Base-by-base conservation (phyloP, 2,888 invertebrate species). In the Linnaemya vulpina region DNA sequence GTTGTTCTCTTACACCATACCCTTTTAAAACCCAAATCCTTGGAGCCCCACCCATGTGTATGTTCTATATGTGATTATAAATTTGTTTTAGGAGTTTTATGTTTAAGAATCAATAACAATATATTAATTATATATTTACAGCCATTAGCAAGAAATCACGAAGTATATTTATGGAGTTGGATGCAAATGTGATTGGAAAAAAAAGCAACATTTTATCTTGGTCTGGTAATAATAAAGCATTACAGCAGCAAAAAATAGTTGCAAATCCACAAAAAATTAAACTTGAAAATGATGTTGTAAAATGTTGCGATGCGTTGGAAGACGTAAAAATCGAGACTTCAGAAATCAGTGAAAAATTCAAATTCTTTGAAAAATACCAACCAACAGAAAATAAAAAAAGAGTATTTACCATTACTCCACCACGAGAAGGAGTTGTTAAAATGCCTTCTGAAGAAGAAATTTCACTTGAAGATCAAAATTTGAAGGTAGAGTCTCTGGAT, bases 311-410 rank as follows among this genome's bases (percentile, higher is more conserved):
- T 90, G 94, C 94, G 82, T 91, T 95, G 46, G 97, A 96, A 83
- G 97, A 97, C 88, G 94, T 97, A 25, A 94, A 94, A 89, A 95
- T 97, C 79, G 94, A 96, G 92, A 97, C 97, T 0, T 95, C 96
- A 0, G 97, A 97, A 92, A 95, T 98, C 88, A 95, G 96, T 77
- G 95, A 96, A 91, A 94, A 96, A 89, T 98, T 97, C 94, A 96
- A 96, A 93, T 98, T 97, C 94, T 98, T 98, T 93, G 97, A 97
- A 94, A 96, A 95, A 0, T 97, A 96, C 94, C 94, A 94, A 89
- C 96, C 96, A 68, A 80, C 75, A 2, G 95, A 95, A 88, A 94
- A 94, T 88, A 93, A 94, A 30, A 91, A 88, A 35, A 96, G 95
- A 92, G 94, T 95, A 91, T 97, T 97, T 93, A 94, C 97, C 88